Evolutionary conservation across 2,888 invertebrate genomes (phyloP).

Genomic region (Stenolophus ochropezus): DNA sequence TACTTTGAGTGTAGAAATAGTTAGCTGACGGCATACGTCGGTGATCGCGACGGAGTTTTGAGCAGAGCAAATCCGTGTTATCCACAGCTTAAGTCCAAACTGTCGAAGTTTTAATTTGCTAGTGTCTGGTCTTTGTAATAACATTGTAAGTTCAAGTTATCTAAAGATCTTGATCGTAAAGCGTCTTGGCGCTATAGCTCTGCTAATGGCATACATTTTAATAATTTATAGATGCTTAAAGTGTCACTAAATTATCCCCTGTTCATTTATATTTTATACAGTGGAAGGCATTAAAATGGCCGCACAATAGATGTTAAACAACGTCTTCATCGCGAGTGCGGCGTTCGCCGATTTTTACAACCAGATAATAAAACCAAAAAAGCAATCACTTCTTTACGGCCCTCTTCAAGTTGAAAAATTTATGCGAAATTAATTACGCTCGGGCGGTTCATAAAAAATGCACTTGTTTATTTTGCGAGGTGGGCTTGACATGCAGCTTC

Average conservation of each 20-base stretch:
- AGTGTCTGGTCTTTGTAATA: conserved; percentile 18
- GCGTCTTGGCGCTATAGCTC: conserved; percentile 1
- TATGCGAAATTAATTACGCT: conserved; percentile 15
- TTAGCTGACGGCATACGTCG: too few relatives aligned
- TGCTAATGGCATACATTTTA: conserved; percentile 56
- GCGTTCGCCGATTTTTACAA: conserved; percentile 8
- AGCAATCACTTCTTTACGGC: conserved; percentile 29
- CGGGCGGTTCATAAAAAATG: conserved; percentile 25
- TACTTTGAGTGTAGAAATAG: neutral
- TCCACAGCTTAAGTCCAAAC: conserved; percentile 37
- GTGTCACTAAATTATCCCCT: conserved; percentile 56
- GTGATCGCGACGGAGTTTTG: neutral
- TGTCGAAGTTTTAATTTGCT: conserved; percentile 57
- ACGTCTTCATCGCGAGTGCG: conserved; percentile 20
- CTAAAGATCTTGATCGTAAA: conserved; percentile 47
- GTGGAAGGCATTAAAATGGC: conserved; percentile 48
- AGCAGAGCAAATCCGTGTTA: conserved; percentile 31
- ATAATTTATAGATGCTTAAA: conserved; percentile 55
- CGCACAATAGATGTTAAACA: conserved; percentile 36
- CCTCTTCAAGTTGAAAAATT: conserved; percentile 12
- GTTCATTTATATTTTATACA: conserved; percentile 45
- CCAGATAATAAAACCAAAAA: conserved; percentile 25
- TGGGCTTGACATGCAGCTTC: conserved; percentile 30
- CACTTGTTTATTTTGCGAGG: conserved; percentile 12
- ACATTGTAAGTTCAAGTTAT: conserved; percentile 38